Base-by-base conservation (phyloP, 2,888 invertebrate genomes). In the Buathra laborator region DNA sequence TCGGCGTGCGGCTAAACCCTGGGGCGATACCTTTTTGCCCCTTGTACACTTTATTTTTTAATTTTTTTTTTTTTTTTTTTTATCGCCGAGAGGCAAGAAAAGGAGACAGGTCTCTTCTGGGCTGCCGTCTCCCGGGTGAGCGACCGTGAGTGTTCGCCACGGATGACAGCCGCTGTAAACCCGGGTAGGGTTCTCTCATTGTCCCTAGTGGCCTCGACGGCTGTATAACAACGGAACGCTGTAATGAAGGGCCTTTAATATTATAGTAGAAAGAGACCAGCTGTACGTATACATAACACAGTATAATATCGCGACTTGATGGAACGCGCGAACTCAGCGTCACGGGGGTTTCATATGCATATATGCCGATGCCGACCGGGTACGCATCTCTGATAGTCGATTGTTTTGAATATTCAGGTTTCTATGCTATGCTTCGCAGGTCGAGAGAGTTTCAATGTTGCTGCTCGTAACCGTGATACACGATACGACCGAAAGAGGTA, bases 1-100 rank as follows among this genome's bases (percentile, higher is more conserved):
- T 68, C 14, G 37, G 19, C 14, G 32, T 59, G 32, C 68, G 4
- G 68, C 19, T 14, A 48, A 48, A 51, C 19, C 51, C 68, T 10
- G 12, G 62, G 5, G n/a, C 6, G n/a, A 29, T n/a, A 68, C 62
- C 24, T 82, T 68, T 62, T 53, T 44, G 29, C 44, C 32, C 62
- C 43, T 48, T 19, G 32, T 19, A 53, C 62, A 37, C 7, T 46
- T 79, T 62, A 46, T 79, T 79, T 29, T 62, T 79, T 70, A 14
- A 68, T 78, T 67, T 75, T 62, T 3, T 74, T 75, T 81, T 12
- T 75, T 81, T 12, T 75, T 32, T 29, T 59, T 80, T 70, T 44
- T 24, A 56, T 32, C 19, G 37, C 51, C 64, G 29, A 12, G 51
- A n/a, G 14, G 14, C 56, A 56, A 66, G 64, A 62, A 51, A 24